Percentiles rank a stretch among this genome's conserved stretches.
Conservation (phyloP, 2,113 vertebrate genomes). For the Chloropsis cyanopogon region DNA sequence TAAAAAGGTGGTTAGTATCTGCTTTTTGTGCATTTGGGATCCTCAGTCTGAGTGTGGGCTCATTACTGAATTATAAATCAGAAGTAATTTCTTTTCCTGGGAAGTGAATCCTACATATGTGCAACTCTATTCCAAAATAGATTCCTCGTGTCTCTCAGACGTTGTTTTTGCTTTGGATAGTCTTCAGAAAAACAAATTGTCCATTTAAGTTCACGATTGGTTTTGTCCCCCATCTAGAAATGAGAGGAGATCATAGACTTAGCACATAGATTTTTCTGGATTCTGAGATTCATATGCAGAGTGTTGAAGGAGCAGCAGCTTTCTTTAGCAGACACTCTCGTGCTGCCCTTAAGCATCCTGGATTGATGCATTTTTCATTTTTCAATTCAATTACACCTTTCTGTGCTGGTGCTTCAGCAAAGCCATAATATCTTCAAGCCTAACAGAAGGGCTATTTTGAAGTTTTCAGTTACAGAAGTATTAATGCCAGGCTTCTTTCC, state of each 20-base stretch:
- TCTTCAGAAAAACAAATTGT: background rate
- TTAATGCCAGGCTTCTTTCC: background rate
- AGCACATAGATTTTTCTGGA: background rate
- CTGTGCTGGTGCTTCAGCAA: background rate
- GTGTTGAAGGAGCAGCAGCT: background rate
- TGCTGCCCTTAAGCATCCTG: background rate
- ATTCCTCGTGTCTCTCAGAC: background rate
- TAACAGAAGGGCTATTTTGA: background rate
- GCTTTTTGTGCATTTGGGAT: background rate
- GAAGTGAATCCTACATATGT: background rate
- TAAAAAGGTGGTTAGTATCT: background rate
- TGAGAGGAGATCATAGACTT: background rate
- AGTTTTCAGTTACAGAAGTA: background rate
- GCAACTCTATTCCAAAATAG: background rate
- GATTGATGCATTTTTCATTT: background rate
- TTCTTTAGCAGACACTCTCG: background rate
- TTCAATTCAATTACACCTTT: background rate
- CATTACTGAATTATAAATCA: background rate
- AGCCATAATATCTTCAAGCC: background rate
- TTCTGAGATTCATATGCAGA: background rate
- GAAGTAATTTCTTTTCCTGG: background rate
- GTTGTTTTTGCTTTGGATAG: background rate
- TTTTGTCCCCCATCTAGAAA: background rate
- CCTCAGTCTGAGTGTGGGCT: background rate
- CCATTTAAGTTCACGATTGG: background rate